These are phyloP conservation scores for Sminthurinus signatus DNA, from an alignment of 1,140 invertebrate species.

Conservation along the genomic window DNA sequence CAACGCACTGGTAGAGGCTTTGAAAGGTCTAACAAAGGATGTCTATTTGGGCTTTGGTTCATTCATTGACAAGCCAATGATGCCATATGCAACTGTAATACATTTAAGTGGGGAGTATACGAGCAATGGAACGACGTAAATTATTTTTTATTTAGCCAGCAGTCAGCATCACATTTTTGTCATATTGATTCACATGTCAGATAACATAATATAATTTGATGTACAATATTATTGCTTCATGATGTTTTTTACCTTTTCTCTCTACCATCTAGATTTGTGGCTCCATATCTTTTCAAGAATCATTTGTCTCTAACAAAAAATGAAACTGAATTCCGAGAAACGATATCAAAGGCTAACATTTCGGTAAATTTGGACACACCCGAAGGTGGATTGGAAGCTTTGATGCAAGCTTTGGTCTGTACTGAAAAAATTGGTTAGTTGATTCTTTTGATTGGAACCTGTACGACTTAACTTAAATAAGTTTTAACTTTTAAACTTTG, in stretches of 20 bases:
- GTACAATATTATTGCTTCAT: too few relatives aligned
- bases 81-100: constrained; percentile 20
- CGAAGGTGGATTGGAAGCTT: constrained; percentile 71
- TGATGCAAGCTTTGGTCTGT: constrained; percentile 67
- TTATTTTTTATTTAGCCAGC: too few relatives aligned
- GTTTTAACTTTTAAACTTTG: too few relatives aligned
- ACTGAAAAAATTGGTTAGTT: constrained; percentile 50
- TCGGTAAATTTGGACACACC: constrained; percentile 65
- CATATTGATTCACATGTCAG: too few relatives aligned
- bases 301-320: constrained; percentile 34
- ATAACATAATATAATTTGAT: too few relatives aligned
- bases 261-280: too few relatives aligned
- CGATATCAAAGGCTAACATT: constrained; percentile 47
- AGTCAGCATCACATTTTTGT: too few relatives aligned
- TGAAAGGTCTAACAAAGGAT: constrained; percentile 70
- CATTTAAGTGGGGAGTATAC: too few relatives aligned
- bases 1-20: constrained; percentile 54
- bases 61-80: constrained; percentile 61
- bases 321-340: constrained; percentile 8
- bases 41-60: constrained; percentile 71
- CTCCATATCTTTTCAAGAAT: constrained; percentile 42
- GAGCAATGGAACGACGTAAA: too few relatives aligned
- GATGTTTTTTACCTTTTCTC: too few relatives aligned
- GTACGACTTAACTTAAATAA: too few relatives aligned
- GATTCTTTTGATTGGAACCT: too few relatives aligned